These are phyloP conservation scores for Microchrysa polita DNA, from an alignment of 2,888 invertebrate species.

Conservation along the genomic window DNA sequence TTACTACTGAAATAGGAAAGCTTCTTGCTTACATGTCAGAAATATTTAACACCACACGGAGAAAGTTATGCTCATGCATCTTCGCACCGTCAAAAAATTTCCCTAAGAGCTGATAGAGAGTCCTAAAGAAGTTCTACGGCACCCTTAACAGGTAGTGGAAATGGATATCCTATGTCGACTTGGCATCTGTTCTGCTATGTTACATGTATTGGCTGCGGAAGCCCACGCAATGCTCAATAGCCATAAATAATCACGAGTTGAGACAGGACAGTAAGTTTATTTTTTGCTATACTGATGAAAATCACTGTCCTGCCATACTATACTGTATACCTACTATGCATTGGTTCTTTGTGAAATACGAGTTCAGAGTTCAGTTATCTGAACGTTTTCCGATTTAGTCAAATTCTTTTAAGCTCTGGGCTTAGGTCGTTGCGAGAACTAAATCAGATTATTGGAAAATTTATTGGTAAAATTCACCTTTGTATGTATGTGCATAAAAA, in stretches of 20 bases:
- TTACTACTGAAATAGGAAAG: conserved; percentile 8
- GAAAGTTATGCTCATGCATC: conserved; percentile 42
- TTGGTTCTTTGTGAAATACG: neutral
- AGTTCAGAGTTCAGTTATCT: conserved; percentile 16
- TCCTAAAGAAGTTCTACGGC: neutral
- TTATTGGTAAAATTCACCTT: conserved; percentile 33
- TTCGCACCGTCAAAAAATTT: conserved; percentile 30
- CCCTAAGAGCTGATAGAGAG: conserved; percentile 11
- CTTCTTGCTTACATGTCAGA: conserved; percentile 36
- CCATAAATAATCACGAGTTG: conserved; percentile 39
- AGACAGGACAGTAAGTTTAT: conserved; percentile 34
- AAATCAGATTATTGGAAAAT: conserved; percentile 42
- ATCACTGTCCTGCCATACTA: conserved; percentile 20
- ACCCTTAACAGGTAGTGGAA: neutral
- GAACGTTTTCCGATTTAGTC: conserved; percentile 8
- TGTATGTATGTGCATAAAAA: too few species aligned
- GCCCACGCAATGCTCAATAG: conserved; percentile 10
- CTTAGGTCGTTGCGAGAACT: neutral
- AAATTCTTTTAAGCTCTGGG: neutral
- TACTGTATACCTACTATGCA: conserved; percentile 1
- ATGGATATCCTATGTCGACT: conserved; percentile 18
- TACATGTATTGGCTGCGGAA: conserved; percentile 5
- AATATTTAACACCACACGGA: conserved; percentile 43
- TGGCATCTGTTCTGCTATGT: neutral
- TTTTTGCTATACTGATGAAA: conserved; percentile 25